Evolutionary conservation across 2,797 vertebrate genomes (phyloP), one percentile per base, ranked within the genome.

Genomic region (Thunnus albacares): DNA sequence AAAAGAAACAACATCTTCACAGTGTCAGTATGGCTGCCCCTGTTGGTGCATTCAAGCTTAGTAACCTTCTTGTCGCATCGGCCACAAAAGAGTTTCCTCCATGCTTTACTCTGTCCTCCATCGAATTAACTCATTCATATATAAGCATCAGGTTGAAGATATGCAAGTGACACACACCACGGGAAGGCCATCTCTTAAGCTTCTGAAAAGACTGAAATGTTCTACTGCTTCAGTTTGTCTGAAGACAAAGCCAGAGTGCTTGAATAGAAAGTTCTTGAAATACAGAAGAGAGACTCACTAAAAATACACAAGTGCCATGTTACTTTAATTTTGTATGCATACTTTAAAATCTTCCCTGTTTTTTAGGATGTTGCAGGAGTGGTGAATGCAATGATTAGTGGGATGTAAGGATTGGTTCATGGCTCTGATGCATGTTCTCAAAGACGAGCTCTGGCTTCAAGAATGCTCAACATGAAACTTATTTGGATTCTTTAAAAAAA

Each of bases 201-300:
- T 17, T 10, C 22, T 73, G 75, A 81, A 75, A 83, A 63, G 69
- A 68, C 70, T 71, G 55, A 75, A 71, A 79, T 57, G 72, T 65
- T 73, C 52, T 67, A 22, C 55, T 22, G 49, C 72, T 71, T 68
- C 64, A 51, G 63, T 67, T 65, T 57, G 57, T 76, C 72, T 77
- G 15, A 30, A 80, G 74, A 79, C 77, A 86, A 86, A 81, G 75
- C 65, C 64, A 26, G 43, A 57, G 51, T 11, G 38, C 38, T 56
- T 85, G 75, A 84, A 87, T 65, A 18, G 72, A 71, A 71, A 38
- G 55, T 67, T 73, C 33, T 60, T 62, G n/a, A 69, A 64, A 69
- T 41, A 52, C 68, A 66, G 58, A 59, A 51, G 38, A 43, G 33
- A 67, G 56, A 24, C 68, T 73, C 53, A 7, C 18, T 47, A 51